Conservation (phyloP, 2,888 invertebrate species). For the Cheiracanthium punctorium region DNA sequence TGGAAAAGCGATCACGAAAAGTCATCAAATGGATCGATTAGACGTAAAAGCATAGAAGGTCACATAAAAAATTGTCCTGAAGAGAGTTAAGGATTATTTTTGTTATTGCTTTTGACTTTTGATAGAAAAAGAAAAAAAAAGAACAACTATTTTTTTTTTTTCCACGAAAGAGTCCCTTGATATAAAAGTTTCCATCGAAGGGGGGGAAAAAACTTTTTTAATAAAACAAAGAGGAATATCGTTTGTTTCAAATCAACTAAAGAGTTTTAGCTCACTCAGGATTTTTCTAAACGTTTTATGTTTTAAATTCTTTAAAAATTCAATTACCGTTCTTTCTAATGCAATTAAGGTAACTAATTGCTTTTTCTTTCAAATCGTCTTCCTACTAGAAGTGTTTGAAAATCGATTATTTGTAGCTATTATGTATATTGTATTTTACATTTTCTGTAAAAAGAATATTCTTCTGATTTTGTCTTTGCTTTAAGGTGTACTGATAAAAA, state of each 20-base stretch:
- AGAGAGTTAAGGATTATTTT: slow-evolving; percentile 18
- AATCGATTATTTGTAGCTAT: too few relatives aligned
- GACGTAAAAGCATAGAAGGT: slow-evolving; percentile 15
- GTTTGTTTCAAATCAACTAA: slow-evolving; percentile 27
- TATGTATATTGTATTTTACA: too few relatives aligned
- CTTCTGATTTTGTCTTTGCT: too few relatives aligned
- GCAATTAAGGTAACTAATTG: slow-evolving; percentile 22
- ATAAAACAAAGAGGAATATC: slow-evolving; percentile 22
- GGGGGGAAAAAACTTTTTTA: slow-evolving; percentile 16
- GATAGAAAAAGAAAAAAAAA: slow-evolving; percentile 34
- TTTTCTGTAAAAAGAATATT: too few relatives aligned
- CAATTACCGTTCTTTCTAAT: slow-evolving; percentile 8
- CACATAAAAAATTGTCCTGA: slow-evolving; percentile 25
- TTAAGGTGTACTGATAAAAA: too few relatives aligned
- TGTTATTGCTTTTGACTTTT: slow-evolving; percentile 20
- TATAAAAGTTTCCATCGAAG: slow-evolving; percentile 10
- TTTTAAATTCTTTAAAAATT: slow-evolving; percentile 16
- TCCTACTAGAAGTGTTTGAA: not conserved
- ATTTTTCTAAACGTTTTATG: slow-evolving; percentile 16
- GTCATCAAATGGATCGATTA: slow-evolving; percentile 36
- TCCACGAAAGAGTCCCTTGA: not conserved
- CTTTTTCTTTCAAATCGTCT: not conserved
- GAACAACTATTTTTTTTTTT: too few relatives aligned
- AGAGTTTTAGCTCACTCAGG: not conserved
- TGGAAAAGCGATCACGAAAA: slow-evolving; percentile 21